Conservation (phyloP, 2,113 vertebrate genomes). For the Heteronetta atricapilla region DNA sequence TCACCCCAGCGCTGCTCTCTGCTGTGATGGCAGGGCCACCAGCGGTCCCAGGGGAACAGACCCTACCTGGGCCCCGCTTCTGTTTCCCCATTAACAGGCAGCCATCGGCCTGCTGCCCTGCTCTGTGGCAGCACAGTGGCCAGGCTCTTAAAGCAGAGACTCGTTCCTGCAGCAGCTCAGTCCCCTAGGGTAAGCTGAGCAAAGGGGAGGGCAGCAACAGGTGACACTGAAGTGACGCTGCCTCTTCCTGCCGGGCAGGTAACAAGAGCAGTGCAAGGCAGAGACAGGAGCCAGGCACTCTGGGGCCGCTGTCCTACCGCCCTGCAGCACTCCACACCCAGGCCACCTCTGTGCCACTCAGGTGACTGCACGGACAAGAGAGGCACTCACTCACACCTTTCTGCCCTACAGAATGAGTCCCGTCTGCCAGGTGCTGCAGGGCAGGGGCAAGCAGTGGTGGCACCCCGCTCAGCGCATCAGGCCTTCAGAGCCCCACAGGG, state of each 20-base stretch:
- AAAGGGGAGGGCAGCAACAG: not conserved
- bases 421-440: not conserved
- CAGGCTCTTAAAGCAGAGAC: not conserved
- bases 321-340: not conserved
- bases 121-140: not conserved
- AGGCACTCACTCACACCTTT: not conserved
- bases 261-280: not conserved
- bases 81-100: fast-evolving
- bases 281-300: fast-evolving
- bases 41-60: fast-evolving
- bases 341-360: no score
- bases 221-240: fast-evolving
- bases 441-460: not conserved
- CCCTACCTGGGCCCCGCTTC: not conserved
- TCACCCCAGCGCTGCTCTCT: fast-evolving
- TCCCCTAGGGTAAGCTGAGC: fast-evolving
- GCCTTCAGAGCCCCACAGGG: not conserved
- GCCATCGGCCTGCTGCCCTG: not conserved
- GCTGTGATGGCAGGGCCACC: not conserved
- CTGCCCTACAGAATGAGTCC: not conserved
- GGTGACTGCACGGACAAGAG: not conserved
- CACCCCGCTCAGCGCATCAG: not conserved
- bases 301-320: not conserved
- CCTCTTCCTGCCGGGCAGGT: not conserved
- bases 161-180: fast-evolving